phyloP scores from a whole-genome alignment of 2,113 vertebrate species.

The Puffinus mauretanicus region DNA sequence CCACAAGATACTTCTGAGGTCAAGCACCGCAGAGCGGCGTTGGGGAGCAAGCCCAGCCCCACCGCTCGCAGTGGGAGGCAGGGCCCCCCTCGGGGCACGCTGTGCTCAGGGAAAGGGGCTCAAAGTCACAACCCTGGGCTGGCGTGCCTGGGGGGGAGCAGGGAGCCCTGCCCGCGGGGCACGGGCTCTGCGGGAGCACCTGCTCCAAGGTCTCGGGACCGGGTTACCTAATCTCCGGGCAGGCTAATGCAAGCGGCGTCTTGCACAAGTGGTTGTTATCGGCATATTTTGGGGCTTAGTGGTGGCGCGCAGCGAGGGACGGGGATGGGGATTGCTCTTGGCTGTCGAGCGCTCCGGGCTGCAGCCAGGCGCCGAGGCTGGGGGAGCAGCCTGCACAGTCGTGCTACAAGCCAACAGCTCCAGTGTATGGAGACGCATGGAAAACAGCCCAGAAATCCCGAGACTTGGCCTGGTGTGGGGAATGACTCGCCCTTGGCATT shows the following conservation, averaged over 20 bases:
- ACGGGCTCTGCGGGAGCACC: not conserved
- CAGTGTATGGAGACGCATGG: not conserved
- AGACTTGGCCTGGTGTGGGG: not conserved
- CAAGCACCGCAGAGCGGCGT: not conserved
- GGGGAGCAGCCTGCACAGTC: not conserved
- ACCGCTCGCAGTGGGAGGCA: accelerated
- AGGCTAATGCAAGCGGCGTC: not conserved
- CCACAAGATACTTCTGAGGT: accelerated
- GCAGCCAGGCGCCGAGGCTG: not conserved
- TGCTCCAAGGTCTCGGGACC: slow-evolving; percentile 10
- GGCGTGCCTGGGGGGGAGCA: not conserved
- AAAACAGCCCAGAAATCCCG: not conserved
- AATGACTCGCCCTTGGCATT: not conserved
- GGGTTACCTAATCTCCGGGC: slow-evolving; percentile 11
- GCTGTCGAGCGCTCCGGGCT: not conserved
- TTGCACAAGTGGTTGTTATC: slow-evolving; percentile 5
- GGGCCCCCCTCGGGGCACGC: accelerated
- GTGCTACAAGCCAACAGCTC: not conserved
- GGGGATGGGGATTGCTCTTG: not conserved
- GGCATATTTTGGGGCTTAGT: not conserved
- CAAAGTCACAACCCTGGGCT: not conserved
- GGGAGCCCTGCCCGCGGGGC: not conserved
- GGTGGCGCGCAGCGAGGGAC: not conserved
- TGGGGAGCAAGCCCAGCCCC: accelerated
- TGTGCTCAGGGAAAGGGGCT: not conserved